Conservation (phyloP, 30 jellyfish, hydroid and myxozoan genomes). For the Cassiopea xamachana region DNA sequence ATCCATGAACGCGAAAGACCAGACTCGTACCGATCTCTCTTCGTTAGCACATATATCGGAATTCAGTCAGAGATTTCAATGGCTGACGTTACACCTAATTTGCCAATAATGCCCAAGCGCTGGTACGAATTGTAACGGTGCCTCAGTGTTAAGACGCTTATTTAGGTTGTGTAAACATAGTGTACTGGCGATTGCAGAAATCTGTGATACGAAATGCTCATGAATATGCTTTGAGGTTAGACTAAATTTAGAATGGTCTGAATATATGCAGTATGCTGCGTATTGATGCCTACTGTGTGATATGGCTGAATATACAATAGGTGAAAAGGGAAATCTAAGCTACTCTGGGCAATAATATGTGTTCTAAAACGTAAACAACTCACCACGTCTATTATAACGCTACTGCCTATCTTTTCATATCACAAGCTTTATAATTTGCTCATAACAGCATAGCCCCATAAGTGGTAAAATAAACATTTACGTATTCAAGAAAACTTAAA, state of each 20-base stretch:
- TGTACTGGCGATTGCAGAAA: background rate
- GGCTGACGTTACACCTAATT: conserved; percentile 17
- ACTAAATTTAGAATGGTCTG: conserved; percentile 17
- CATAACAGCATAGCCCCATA: too few species aligned
- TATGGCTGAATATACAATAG: conserved; percentile 1
- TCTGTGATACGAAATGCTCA: background rate
- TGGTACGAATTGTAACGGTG: background rate
- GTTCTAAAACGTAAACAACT: background rate
- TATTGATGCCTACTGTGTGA: conserved; percentile 45
- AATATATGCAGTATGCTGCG: conserved; percentile 5
- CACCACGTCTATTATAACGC: background rate
- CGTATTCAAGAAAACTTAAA: too few species aligned
- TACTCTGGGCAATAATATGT: background rate
- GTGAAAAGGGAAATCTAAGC: conserved; percentile 4
- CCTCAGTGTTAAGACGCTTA: background rate
- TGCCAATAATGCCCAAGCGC: background rate
- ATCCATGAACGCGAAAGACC: conserved; percentile 42
- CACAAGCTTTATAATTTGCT: too few species aligned
- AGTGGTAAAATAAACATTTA: too few species aligned
- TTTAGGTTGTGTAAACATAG: conserved; percentile 3
- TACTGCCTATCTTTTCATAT: too few species aligned
- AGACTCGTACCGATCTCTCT: conserved; percentile 44
- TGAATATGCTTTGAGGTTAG: conserved; percentile 31
- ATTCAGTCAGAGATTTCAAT: conserved; percentile 15
- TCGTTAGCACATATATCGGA: conserved; percentile 42